Base-by-base conservation (phyloP, 1,140 invertebrate species). In the Acyrthosiphon pisum region DNA sequence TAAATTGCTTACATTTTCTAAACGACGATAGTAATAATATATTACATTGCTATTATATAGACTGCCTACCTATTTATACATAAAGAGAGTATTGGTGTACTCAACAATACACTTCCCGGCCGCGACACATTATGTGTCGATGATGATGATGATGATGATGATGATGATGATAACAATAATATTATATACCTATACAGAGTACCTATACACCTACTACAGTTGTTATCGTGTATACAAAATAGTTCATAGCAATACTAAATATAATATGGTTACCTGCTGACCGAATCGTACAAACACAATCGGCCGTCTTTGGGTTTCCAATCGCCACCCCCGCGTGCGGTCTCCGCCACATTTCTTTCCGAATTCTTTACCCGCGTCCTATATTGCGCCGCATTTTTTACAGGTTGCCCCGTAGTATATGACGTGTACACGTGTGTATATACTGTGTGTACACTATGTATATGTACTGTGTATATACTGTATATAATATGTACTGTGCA, bases 381-480 rank as follows among this genome's bases (percentile, higher is more conserved):
- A 4, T 41, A 48, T 88, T 50, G 87, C 48, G 48, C 87, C 87
- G 87, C 87, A 88, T 88, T 88, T 88, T 50, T 88, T n/a, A 50
- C 46, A 8, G 44, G 46, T 37, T n/a, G n/a, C n/a, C 14, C 22
- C 26, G 84, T 23, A 22, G 23, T 41, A 83, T n/a, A 18, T 76
- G 41, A 41, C 41, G 41, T 41, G 30, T n/a, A 6, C 30, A 6
- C 14, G 60, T 14, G 18, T 81, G 35, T 37, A 22, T 35, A 8
- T 68, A 22, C 48, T 23, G 6, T 53, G 50, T 30, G 1, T 81
- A 20, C 9, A 6, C n/a, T 8, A 1, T 83, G 20, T 83, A 81
- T 81, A 37, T 8, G 35, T 81, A 37, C 18, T 37, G 7, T 20
- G 18, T 48, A 48, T 48, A 14, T 48, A 48, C 46, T 48, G 20